These are phyloP conservation scores for Cnemophilus loriae DNA, from an alignment of 2,113 vertebrate genomes.

Conservation along the genomic window DNA sequence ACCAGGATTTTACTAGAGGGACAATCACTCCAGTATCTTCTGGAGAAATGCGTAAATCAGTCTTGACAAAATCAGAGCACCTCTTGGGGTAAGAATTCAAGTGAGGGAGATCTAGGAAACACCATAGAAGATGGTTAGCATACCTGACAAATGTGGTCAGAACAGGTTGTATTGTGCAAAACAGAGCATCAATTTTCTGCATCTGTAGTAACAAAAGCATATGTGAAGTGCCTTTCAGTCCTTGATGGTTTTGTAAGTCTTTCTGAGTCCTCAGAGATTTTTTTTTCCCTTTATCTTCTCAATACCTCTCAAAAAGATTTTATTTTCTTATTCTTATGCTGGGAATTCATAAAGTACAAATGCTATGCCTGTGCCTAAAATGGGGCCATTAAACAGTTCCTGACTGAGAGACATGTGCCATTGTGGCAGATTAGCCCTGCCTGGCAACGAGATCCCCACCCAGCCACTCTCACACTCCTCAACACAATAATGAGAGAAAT, in stretches of 20 bases:
- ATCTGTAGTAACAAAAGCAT: not conserved
- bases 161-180: not conserved
- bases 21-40: not conserved
- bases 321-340: not conserved
- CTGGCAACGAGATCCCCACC: fast-evolving
- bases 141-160: not conserved
- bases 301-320: not conserved
- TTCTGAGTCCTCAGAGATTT: not conserved
- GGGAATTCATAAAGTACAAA: not conserved
- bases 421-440: not conserved
- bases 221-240: not conserved
- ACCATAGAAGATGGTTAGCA: not conserved
- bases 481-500: not conserved
- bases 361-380: not conserved
- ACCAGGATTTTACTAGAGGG: not conserved
- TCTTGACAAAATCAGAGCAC: not conserved
- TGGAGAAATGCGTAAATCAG: not conserved
- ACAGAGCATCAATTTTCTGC: not conserved
- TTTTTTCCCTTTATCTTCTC: not conserved
- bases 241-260: not conserved
- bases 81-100: not conserved
- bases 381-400: not conserved
- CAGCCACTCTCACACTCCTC: not conserved
- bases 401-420: not conserved
- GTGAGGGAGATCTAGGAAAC: not conserved